Base-by-base conservation (phyloP, 2,113 vertebrate species). In the Ceyx melanurus region DNA sequence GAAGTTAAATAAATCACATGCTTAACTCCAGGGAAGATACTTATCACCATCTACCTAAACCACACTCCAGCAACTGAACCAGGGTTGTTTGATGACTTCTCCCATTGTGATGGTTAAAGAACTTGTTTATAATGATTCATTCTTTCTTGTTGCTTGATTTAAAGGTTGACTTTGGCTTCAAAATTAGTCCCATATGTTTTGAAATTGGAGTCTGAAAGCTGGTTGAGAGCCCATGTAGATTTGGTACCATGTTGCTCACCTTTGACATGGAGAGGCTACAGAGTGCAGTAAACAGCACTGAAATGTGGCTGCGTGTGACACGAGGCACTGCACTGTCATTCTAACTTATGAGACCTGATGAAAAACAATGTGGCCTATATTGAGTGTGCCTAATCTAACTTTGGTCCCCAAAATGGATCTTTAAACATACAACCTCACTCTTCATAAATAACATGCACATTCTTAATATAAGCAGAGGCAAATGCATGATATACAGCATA, bases 171-270 rank as follows among this genome's bases (percentile, higher is more conserved):
- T 97, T 97, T 92, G 96, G 95, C 96, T 97, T 90, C 78, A 81
- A 96, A 97, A 98, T 97, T 84, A 94, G 92, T 97, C 96, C 97
- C 96, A 91, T 85, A 96, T 98, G 98, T 96, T 96, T 93, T 94
- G 90, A 96, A 96, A 96, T 54, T 61, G 88, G 95, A 96, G 75
- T 74, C 95, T 43, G 57, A 82, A 90, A 87, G 75, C 71, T 72
- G 80, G 50, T 91, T 92, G 82, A 92, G 85, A 95, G 74, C 77
- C n/a, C 77, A 51, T 25, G 90, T 86, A 92, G 92, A 80, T 95
- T 79, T 94, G 91, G 92, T 95, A 71, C 94, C 78, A 57, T 33
- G 71, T 56, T 86, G 75, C 83, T 94, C 93, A 86, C 95, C 95
- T 96, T 90, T 96, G 93, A 78, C 80, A 53, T 9, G 50, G 80